A percentile compares a stretch with the other conserved stretches of the same genome.
Conservation (phyloP, 2,797 vertebrate genomes). For the Loriculus beryllinus region DNA sequence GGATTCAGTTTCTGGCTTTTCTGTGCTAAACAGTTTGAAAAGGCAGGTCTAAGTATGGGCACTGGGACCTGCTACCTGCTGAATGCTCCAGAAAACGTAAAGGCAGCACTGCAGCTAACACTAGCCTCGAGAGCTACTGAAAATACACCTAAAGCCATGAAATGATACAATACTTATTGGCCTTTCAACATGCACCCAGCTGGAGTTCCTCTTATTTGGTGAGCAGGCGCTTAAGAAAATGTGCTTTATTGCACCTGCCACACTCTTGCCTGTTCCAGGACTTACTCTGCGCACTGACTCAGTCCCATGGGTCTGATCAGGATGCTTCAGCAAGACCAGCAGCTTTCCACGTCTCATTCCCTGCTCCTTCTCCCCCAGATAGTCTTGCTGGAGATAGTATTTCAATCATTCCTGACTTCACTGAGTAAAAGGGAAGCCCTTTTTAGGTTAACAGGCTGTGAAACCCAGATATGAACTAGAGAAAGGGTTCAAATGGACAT, state of each 20-base stretch:
- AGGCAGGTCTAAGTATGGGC: not conserved
- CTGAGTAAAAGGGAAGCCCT: not conserved
- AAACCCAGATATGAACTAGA: not conserved
- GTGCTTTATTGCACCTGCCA: not conserved
- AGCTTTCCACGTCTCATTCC: not conserved
- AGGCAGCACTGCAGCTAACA: not conserved
- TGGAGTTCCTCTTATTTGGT: not conserved
- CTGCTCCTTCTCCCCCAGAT: not conserved
- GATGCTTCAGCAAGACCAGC: not conserved
- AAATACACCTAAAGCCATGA: not conserved
- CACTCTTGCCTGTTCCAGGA: not conserved
- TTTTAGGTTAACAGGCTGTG: not conserved
- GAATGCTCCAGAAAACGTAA: not conserved
- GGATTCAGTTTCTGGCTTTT: not conserved
- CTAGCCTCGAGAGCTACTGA: not conserved
- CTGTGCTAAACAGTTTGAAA: not conserved
- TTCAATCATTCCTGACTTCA: not conserved
- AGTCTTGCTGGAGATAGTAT: not conserved
- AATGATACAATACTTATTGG: not conserved
- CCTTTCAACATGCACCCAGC: rapidly evolving
- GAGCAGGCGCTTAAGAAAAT: not conserved
- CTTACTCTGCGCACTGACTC: not conserved
- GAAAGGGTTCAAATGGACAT: not conserved
- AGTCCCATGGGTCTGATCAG: not conserved
- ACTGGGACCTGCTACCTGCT: not conserved